Conservation (phyloP, 2,797 vertebrate species). For the Malurus leucopterus region DNA sequence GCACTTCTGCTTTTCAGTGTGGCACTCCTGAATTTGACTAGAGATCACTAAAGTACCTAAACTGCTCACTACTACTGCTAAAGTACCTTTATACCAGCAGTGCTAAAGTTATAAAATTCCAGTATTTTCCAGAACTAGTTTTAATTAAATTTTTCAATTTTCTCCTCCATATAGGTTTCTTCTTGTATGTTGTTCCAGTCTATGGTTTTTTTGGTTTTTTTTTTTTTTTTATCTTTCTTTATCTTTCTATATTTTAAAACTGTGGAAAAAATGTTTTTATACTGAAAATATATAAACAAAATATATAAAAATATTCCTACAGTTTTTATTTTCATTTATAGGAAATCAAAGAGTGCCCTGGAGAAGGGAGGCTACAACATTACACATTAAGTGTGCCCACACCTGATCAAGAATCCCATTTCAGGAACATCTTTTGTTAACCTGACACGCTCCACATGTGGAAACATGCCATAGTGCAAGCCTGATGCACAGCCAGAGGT, state of each 20-base stretch:
- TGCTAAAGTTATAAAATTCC: neutral
- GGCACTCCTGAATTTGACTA: neutral
- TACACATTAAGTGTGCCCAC: neutral
- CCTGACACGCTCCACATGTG: neutral
- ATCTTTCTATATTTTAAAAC: neutral
- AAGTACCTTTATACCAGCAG: neutral
- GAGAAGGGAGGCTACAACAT: neutral
- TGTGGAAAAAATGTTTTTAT: neutral
- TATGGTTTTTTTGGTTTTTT: neutral
- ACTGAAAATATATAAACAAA: neutral
- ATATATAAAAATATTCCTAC: neutral
- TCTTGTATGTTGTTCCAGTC: neutral
- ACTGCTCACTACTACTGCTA: too few relatives aligned
- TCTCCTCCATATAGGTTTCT: neutral
- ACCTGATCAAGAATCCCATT: neutral
- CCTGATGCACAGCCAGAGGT: neutral
- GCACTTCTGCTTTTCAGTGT: neutral
- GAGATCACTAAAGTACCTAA: neutral
- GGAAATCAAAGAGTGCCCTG: neutral
- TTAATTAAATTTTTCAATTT: neutral
- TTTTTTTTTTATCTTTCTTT: neutral
- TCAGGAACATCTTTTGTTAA: neutral
- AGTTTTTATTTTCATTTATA: neutral
- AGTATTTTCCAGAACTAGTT: neutral
- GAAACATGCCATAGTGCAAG: neutral